phyloP scores from a whole-genome alignment of 2,113 vertebrate species.

The Hypocryptadius cinnamomeus region DNA sequence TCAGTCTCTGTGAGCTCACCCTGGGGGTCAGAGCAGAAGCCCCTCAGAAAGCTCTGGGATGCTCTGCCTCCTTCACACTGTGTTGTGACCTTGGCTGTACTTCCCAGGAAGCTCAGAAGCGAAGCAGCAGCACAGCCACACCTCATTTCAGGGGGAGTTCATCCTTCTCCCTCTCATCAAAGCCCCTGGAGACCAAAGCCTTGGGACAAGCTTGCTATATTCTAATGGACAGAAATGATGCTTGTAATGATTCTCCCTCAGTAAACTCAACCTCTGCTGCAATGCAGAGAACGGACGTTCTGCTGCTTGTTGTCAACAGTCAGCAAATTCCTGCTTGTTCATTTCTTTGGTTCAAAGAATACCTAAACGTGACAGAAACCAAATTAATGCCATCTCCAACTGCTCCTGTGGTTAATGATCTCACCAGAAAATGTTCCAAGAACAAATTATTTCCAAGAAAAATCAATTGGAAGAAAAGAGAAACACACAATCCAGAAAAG shows the following conservation, averaged over 20 bases:
- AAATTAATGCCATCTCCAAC: background rate
- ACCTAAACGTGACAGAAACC: background rate
- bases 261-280: background rate
- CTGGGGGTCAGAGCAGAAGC: background rate
- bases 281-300: background rate
- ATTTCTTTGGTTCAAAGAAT: background rate
- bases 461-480: background rate
- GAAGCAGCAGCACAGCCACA: background rate
- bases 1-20: background rate
- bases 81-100: background rate
- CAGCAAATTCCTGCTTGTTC: conserved; percentile 40
- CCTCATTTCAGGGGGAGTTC: background rate
- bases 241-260: background rate
- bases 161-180: background rate
- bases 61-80: background rate
- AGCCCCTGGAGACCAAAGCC: background rate
- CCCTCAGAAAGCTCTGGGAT: background rate
- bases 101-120: background rate
- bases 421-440: background rate
- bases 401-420: background rate
- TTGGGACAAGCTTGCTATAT: background rate
- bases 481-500: background rate
- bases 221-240: background rate
- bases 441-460: background rate
- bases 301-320: background rate